Percentiles rank a stretch among this genome's conserved stretches.
These are phyloP conservation scores for Bursaphelenchus mucronatus DNA, from an alignment of 1,140 invertebrate species.

Conservation along the genomic window DNA sequence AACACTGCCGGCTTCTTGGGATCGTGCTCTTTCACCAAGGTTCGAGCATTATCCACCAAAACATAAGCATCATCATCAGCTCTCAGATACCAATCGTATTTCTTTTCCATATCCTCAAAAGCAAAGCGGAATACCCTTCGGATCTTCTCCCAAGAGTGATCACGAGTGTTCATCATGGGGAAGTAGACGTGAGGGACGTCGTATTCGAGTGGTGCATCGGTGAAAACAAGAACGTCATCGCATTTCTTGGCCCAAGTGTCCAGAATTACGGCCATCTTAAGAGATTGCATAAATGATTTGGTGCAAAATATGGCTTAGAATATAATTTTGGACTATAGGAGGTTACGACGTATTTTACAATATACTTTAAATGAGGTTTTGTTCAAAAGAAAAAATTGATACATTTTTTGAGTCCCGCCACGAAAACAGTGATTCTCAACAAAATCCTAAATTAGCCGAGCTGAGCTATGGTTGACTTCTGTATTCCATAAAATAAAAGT, in stretches of 20 bases:
- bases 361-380: too few relatives aligned
- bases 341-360: too few relatives aligned
- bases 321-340: too few relatives aligned
- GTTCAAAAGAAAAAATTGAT: too few relatives aligned
- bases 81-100: conserved; percentile 24
- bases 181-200: conserved; percentile 24
- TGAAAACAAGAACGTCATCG: conserved; percentile 20
- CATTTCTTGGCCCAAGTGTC: conserved; percentile 24
- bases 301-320: too few relatives aligned
- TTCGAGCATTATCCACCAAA: conserved; percentile 22
- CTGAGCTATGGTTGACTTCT: too few relatives aligned
- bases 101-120: conserved; percentile 4
- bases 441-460: too few relatives aligned
- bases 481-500: too few relatives aligned
- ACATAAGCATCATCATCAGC: conserved; percentile 25
- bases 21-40: conserved; percentile 2
- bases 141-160: conserved; percentile 26
- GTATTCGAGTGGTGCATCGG: conserved; percentile 14
- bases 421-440: too few relatives aligned
- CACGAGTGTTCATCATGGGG: conserved; percentile 16
- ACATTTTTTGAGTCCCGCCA: too few relatives aligned
- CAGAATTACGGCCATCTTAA: conserved; percentile 5
- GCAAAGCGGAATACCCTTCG: conserved; percentile 13
- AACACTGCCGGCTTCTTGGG: conserved; percentile 8
- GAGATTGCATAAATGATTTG: too few relatives aligned